A percentile compares a stretch with the other conserved stretches of the same genome.
Conservation (phyloP, 2,888 invertebrate species). For the Andrena bicolor region DNA sequence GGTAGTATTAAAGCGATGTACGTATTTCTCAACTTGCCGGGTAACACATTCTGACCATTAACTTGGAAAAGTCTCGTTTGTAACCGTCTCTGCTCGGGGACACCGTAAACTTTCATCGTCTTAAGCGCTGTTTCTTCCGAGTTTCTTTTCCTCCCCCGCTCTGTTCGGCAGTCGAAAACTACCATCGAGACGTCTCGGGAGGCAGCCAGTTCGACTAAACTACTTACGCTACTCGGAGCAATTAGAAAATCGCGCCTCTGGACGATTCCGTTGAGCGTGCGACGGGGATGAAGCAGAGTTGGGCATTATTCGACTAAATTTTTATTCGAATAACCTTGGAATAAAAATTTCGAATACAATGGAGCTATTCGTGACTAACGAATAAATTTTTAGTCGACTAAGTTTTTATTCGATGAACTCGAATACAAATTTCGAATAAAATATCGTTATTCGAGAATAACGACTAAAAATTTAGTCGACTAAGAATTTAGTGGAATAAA, state of each 20-base stretch:
- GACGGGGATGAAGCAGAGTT: too few species aligned
- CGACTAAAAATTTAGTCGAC: too few species aligned
- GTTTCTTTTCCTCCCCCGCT: neutral
- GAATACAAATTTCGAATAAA: too few species aligned
- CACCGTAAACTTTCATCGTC: slow-evolving; percentile 25
- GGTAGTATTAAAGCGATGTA: slow-evolving; percentile 11
- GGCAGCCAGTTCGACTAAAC: neutral
- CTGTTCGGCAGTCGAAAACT: slow-evolving; percentile 20
- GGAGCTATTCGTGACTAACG: too few species aligned
- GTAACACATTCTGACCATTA: slow-evolving; percentile 30
- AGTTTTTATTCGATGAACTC: too few species aligned
- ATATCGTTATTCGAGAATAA: too few species aligned
- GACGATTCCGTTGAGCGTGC: neutral
- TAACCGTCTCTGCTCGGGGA: slow-evolving; percentile 16
- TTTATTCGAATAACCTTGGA: too few species aligned
- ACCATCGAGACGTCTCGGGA: neutral
- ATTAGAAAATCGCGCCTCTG: neutral
- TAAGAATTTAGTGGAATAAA: too few species aligned
- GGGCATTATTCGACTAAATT: too few species aligned
- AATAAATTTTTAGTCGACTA: too few species aligned
- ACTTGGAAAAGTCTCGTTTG: slow-evolving; percentile 36
- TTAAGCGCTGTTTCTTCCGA: slow-evolving; percentile 4
- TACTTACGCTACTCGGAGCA: neutral
- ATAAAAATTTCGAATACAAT: too few species aligned
- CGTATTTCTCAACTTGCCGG: slow-evolving; percentile 28